Conservation (phyloP, 2,888 invertebrate genomes). For the Steinernema hermaphroditum region DNA sequence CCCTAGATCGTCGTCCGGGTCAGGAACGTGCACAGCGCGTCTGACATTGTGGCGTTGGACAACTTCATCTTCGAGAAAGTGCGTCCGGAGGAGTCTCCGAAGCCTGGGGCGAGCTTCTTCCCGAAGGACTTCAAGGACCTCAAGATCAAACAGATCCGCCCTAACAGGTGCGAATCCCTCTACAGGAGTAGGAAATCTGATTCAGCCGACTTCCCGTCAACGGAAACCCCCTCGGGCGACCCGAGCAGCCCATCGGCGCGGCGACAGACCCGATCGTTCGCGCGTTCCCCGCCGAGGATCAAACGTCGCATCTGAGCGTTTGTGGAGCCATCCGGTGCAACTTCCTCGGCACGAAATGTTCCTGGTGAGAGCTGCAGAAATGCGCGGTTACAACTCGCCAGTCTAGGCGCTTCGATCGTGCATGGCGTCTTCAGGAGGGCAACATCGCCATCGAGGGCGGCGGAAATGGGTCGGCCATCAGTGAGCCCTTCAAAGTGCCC, state of each 20-base stretch:
- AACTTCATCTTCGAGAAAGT: conserved; percentile 35
- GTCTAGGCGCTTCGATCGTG: conserved; percentile 39
- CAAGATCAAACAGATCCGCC: conserved; percentile 11
- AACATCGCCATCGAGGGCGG: conserved; percentile 41
- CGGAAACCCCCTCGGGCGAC: not conserved
- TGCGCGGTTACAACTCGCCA: not conserved
- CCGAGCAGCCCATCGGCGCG: not conserved
- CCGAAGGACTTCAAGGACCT: conserved; percentile 23
- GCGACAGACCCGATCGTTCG: not conserved
- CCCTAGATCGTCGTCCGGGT: conserved; percentile 42
- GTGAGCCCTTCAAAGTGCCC: conserved; percentile 40
- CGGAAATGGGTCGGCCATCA: conserved; percentile 34
- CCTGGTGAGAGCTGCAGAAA: conserved; percentile 28
- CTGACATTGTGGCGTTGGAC: conserved; percentile 43
- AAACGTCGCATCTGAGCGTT: not conserved
- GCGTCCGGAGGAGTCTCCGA: conserved; percentile 9
- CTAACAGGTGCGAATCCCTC: conserved; percentile 1
- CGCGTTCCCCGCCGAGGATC: not conserved
- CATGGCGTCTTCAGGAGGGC: conserved; percentile 42
- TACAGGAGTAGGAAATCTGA: not conserved
- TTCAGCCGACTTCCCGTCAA: conserved; percentile 22
- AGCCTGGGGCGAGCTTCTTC: not conserved
- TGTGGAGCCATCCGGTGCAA: conserved; percentile 43
- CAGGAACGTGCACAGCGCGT: conserved; percentile 39
- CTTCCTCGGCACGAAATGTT: conserved; percentile 38